phyloP scores from a whole-genome alignment of 2,888 invertebrate genomes.

The Adela reaumurella region DNA sequence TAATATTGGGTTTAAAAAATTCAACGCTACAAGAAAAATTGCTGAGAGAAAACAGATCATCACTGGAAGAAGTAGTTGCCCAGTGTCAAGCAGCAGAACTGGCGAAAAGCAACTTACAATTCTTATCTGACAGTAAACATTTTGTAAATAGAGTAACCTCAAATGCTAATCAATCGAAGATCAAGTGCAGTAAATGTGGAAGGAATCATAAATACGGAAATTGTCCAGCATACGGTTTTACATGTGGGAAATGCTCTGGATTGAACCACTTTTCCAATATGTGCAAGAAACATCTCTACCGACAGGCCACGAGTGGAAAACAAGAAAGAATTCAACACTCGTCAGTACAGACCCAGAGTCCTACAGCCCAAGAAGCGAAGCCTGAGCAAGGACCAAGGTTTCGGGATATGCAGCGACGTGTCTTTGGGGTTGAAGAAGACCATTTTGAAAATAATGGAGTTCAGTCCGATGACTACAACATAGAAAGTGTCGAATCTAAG shows the following conservation, averaged over 20 bases:
- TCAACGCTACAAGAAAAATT: not conserved
- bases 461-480: too few species aligned
- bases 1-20: not conserved
- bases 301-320: not conserved
- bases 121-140: not conserved
- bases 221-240: constrained; percentile 1
- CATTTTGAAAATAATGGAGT: too few species aligned
- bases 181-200: not conserved
- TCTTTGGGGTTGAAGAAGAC: too few species aligned
- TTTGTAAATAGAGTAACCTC: not conserved
- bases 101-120: not conserved
- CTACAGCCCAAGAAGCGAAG: not conserved
- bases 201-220: not conserved
- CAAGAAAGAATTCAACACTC: not conserved
- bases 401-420: too few species aligned
- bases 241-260: not conserved
- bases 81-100: not conserved
- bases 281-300: not conserved
- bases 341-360: not conserved
- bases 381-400: too few species aligned
- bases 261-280: not conserved
- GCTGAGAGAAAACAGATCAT: not conserved
- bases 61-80: not conserved
- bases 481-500: not conserved
- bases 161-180: not conserved